Evolutionary conservation across 2,888 invertebrate genomes (phyloP), one percentile per base, ranked within the genome.

Genomic region (Dynastes tityus): DNA sequence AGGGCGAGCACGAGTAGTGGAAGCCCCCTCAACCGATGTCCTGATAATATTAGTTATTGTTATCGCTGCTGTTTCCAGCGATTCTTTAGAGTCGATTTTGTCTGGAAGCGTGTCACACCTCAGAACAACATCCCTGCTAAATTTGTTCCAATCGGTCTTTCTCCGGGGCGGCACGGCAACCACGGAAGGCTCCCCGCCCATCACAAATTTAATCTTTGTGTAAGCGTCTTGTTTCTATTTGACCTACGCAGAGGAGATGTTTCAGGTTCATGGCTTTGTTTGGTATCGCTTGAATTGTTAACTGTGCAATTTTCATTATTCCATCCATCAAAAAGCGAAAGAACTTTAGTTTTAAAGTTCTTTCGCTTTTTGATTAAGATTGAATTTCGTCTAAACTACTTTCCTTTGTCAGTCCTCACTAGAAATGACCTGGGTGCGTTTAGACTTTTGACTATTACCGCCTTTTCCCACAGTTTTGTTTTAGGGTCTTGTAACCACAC

Each of bases 321-420:
- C 64, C 32, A 11, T 32, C 8, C 64, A 64, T 16, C 16, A 16
- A 16, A 16, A 32, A 32, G 32, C 9, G 16, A 16, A 16, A 16
- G 16, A 16, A 16, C 16, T 16, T 16, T 16, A 16, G 16, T 0
- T 16, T 16, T 29, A 32, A 64, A 5, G 32, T 32, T 32, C 13
- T 64, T 64, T 64, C 64, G 29, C 32, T 64, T 64, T 32, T 32
- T 32, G 9, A 64, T 64, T 64, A 64, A 64, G n/a, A 32, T 64
- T n/a, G 37, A 64, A 32, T 64, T 64, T 64, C 63, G 11, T 29
- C 63, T 63, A 63, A 11, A 64, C 64, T 32, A 64, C 64, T 32
- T 32, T 2, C 32, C 32, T 2, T 32, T 64, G 11, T 64, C 63
- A 13, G 64, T 64, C 32, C 32, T 64, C 29, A 64, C 64, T 4